These are phyloP conservation scores for Gyrodactylus salaris DNA, from an alignment of 1,140 invertebrate species.

Conservation along the genomic window DNA sequence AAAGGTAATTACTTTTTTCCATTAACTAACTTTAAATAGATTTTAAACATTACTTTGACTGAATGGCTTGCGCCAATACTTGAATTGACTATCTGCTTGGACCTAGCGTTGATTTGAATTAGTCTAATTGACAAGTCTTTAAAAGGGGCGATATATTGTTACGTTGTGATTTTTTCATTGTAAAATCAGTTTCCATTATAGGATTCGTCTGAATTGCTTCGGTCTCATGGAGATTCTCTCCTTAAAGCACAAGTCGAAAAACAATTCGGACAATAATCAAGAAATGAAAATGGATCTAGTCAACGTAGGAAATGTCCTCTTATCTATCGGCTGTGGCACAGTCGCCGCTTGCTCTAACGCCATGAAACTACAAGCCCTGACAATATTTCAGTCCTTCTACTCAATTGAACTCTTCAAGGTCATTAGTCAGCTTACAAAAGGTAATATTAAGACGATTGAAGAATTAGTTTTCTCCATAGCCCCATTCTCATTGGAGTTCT, in stretches of 20 bases:
- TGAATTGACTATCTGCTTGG: no score
- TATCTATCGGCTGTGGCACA: background rate
- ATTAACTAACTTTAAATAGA: slow-evolving; percentile 6
- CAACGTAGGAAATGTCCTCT: background rate
- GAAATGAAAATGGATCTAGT: background rate
- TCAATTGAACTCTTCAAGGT: slow-evolving; percentile 33
- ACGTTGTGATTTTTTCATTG: no score
- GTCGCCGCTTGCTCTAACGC: slow-evolving; percentile 7
- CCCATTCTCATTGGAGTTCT: slow-evolving; percentile 32
- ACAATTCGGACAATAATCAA: background rate
- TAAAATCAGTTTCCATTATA: slow-evolving; percentile 11
- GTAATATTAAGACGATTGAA: background rate
- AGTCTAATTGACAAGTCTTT: no score
- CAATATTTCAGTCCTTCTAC: slow-evolving; percentile 44
- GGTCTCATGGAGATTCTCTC: slow-evolving; percentile 47
- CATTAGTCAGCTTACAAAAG: background rate
- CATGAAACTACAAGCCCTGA: slow-evolving; percentile 36
- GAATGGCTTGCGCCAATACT: no score
- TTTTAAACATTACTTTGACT: background rate
- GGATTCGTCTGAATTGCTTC: slow-evolving; percentile 40
- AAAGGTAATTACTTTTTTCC: slow-evolving; percentile 13
- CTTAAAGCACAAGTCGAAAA: slow-evolving; percentile 29
- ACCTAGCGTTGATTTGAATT: no score
- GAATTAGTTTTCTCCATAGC: background rate
- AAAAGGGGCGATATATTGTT: no score